Evolutionary conservation across 2,888 invertebrate genomes (phyloP).

Genomic region (Onthophagus sagittarius): DNA sequence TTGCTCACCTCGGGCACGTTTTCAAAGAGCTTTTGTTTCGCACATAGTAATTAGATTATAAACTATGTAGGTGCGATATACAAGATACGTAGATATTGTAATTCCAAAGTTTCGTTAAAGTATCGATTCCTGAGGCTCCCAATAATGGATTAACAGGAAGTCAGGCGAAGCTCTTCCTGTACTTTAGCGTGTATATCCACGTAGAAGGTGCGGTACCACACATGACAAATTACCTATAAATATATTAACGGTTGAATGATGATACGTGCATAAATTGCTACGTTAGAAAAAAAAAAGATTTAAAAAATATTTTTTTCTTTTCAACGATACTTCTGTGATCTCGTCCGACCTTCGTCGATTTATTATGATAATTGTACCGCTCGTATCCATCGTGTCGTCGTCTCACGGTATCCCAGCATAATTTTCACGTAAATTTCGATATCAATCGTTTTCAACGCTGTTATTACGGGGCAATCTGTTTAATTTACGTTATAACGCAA

Average conservation of each 20-base stretch:
- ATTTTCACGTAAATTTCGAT: slow-evolving; percentile 6
- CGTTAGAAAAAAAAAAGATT: not conserved
- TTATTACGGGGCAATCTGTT: slow-evolving; percentile 5
- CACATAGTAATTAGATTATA: not conserved
- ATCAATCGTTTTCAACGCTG: not conserved
- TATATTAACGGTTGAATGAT: not conserved
- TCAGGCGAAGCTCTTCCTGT: not conserved
- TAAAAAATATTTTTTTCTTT: not conserved
- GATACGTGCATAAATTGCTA: not conserved
- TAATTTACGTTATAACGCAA: not conserved
- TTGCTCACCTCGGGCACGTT: not conserved
- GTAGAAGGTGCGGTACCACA: not conserved
- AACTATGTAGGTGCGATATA: not conserved
- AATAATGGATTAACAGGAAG: slow-evolving; percentile 12
- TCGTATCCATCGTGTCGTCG: not conserved
- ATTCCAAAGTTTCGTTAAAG: not conserved
- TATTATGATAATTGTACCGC: not conserved
- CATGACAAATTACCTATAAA: not conserved
- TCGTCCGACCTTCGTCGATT: not conserved
- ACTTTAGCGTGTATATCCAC: not conserved
- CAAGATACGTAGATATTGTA: not conserved
- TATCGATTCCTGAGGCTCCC: not conserved
- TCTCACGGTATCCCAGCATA: not conserved
- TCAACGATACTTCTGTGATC: not conserved
- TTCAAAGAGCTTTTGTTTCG: not conserved